These are phyloP conservation scores for Cheilosia soror DNA, from an alignment of 2,888 invertebrate species.

Conservation along the genomic window DNA sequence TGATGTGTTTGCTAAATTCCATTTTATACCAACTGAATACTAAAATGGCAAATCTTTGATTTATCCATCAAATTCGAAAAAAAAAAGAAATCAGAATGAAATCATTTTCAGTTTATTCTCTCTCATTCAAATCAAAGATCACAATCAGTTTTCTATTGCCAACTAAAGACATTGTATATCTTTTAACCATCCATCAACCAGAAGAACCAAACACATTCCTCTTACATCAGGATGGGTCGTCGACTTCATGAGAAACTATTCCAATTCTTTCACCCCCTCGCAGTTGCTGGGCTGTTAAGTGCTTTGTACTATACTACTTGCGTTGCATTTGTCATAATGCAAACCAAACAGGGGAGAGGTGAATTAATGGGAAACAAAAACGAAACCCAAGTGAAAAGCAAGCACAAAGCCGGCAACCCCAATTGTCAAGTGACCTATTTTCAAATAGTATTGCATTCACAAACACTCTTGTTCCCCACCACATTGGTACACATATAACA, in stretches of 20 bases:
- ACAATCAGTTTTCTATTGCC: neutral
- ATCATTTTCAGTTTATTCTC: neutral
- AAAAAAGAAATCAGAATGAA: neutral
- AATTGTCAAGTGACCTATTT: slow-evolving; percentile 58
- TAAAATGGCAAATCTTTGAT: neutral
- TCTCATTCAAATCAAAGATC: neutral
- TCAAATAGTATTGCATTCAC: slow-evolving; percentile 25
- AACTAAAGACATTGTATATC: neutral
- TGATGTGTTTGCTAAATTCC: slow-evolving; percentile 12
- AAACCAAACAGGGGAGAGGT: slow-evolving; percentile 8
- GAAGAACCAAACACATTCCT: neutral
- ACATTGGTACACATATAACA: neutral
- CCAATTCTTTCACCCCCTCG: neutral
- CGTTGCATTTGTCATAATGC: slow-evolving; percentile 27
- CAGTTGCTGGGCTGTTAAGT: slow-evolving; percentile 15
- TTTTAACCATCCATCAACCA: neutral
- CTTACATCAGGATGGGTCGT: slow-evolving; percentile 12
- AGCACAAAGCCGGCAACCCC: slow-evolving; percentile 47
- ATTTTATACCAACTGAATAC: slow-evolving; percentile 6
- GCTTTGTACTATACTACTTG: slow-evolving; percentile 7
- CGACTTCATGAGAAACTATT: slow-evolving; percentile 10
- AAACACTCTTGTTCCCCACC: slow-evolving; percentile 1
- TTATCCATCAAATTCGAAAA: neutral
- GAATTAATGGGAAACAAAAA: slow-evolving; percentile 43
- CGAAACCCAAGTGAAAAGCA: slow-evolving; percentile 41